phyloP scores from a whole-genome alignment of 2,888 invertebrate species.

The Drosophila buzzatii region DNA sequence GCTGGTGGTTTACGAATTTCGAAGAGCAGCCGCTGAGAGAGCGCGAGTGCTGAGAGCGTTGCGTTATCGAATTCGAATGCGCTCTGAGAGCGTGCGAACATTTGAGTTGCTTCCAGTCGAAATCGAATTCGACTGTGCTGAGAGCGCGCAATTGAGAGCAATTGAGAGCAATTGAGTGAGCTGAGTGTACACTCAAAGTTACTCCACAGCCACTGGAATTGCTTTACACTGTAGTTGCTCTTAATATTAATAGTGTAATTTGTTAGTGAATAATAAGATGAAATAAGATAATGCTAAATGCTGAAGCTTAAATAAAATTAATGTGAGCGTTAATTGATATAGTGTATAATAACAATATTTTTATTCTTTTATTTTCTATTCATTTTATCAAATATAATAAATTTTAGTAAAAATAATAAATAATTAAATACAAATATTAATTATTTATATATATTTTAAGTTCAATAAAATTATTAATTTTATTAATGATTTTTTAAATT shows the following conservation, averaged over 20 bases:
- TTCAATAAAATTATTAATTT: too few relatives aligned
- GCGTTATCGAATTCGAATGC: constrained; percentile 6
- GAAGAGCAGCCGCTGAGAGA: constrained; percentile 19
- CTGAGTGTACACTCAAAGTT: not conserved
- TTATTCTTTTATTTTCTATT: too few relatives aligned
- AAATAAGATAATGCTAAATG: not conserved
- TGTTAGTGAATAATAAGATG: not conserved
- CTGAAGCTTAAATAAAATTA: too few relatives aligned
- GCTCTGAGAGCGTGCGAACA: not conserved
- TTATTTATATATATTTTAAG: too few relatives aligned
- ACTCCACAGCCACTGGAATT: not conserved
- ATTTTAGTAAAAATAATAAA: too few relatives aligned
- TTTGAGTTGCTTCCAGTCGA: constrained; percentile 2
- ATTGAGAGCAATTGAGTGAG: not conserved
- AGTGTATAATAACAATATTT: too few relatives aligned
- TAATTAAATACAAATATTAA: too few relatives aligned
- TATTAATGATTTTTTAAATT: too few relatives aligned
- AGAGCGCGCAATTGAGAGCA: not conserved
- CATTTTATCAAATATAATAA: too few relatives aligned
- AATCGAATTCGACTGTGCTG: not conserved
- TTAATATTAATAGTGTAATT: not conserved
- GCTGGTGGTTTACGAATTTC: constrained; percentile 55
- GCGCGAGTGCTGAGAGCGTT: constrained; percentile 13
- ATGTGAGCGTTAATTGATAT: too few relatives aligned
- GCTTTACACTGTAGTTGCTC: not conserved